Percentiles rank a stretch among this genome's conserved stretches.
Conservation (phyloP, 37 sponge, comb jelly and placozoan species). For the Ianthella basta region DNA sequence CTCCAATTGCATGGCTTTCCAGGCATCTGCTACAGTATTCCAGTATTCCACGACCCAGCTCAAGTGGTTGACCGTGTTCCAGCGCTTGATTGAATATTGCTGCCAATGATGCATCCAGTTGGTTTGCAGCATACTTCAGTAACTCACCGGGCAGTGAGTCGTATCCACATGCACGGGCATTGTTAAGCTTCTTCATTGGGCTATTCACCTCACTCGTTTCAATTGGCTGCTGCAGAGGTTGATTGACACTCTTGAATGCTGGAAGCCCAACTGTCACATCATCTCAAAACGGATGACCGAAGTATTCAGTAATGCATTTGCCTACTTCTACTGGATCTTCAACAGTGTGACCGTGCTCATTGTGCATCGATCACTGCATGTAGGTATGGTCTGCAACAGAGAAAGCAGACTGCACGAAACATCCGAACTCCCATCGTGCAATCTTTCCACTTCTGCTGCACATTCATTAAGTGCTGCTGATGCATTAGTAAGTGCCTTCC, state of each 20-base stretch:
- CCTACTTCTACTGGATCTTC: conserved; percentile 25
- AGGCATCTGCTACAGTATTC: conserved; percentile 22
- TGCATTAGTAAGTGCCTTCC: conserved; percentile 19
- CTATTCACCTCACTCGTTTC: conserved; percentile 17
- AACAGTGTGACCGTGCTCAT: conserved; percentile 14
- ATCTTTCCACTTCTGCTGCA: conserved; percentile 12
- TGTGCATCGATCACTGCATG: conserved; percentile 1
- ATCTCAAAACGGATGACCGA: background rate
- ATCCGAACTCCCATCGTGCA: conserved; percentile 21
- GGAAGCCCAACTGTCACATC: background rate
- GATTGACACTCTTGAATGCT: background rate
- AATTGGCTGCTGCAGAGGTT: conserved; percentile 3
- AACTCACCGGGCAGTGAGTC: conserved; percentile 7
- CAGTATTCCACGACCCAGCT: conserved; percentile 23
- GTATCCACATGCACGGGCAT: background rate
- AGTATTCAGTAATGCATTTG: background rate
- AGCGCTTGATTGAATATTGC: conserved; percentile 27
- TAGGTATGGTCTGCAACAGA: conserved; percentile 12
- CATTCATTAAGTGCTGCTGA: background rate
- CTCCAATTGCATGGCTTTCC: conserved; percentile 29
- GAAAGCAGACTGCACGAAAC: conserved; percentile 2
- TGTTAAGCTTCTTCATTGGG: conserved; percentile 22
- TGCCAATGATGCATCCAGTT: background rate
- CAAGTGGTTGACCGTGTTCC: conserved; percentile 16
- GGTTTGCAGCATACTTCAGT: conserved; percentile 5